phyloP scores from a whole-genome alignment of 1,140 invertebrate genomes.

The Palaemon carinicauda region DNA sequence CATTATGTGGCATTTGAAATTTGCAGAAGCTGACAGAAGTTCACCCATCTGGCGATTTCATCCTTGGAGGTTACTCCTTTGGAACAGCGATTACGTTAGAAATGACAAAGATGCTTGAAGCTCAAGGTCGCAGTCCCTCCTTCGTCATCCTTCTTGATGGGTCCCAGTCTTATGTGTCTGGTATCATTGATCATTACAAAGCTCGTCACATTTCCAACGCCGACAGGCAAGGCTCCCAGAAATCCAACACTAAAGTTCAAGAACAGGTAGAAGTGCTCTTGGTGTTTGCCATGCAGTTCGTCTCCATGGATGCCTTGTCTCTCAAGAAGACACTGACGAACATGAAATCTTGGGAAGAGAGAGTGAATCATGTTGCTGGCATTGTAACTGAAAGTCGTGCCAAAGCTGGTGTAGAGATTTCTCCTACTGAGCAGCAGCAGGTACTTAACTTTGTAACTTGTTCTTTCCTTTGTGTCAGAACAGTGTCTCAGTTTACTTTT shows the following conservation, averaged over 20 bases:
- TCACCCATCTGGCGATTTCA: conserved; percentile 85
- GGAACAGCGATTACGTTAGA: conserved; percentile 92
- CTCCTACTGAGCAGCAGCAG: conserved; percentile 2
- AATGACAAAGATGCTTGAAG: conserved; percentile 86
- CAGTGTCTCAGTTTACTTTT: neutral
- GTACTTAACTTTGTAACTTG: neutral
- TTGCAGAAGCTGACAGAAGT: conserved; percentile 75
- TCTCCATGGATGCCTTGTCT: conserved; percentile 77
- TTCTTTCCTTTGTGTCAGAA: neutral
- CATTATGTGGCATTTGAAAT: neutral
- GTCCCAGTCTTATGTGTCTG: conserved; percentile 86
- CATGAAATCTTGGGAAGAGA: conserved; percentile 63
- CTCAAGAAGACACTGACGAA: conserved; percentile 66
- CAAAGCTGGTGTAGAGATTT: conserved; percentile 50
- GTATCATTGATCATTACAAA: conserved; percentile 76
- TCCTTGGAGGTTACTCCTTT: conserved; percentile 92
- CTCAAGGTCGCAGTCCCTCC: conserved; percentile 70
- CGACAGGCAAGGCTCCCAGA: conserved; percentile 61
- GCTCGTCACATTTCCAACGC: conserved; percentile 65
- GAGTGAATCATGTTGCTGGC: conserved; percentile 63
- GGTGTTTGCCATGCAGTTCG: conserved; percentile 83
- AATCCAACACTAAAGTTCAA: conserved; percentile 11
- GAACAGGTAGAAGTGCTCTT: conserved; percentile 78
- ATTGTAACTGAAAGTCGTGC: conserved; percentile 63
- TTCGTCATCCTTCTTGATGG: conserved; percentile 86